phyloP scores from a whole-genome alignment of 1,140 invertebrate genomes.

The Halictus rubicundus region DNA sequence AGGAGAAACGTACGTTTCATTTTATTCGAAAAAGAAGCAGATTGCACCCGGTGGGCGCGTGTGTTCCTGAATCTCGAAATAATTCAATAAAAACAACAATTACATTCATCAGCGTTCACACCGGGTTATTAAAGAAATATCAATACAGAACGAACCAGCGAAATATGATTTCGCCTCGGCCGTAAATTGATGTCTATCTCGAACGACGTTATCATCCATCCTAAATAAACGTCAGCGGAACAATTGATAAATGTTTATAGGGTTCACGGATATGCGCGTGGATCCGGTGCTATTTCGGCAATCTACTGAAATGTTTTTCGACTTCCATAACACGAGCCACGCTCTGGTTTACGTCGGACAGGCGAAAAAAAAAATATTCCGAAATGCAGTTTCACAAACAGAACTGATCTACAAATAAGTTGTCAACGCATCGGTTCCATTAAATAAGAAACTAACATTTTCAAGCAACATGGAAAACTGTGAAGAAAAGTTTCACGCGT shows the following conservation, averaged over 20 bases:
- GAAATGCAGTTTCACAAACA: background rate
- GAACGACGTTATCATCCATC: background rate
- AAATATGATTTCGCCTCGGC: background rate
- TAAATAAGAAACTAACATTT: no score
- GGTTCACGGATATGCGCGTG: background rate
- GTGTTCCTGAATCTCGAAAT: no score
- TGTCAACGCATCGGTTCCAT: background rate
- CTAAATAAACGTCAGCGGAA: constrained; percentile 2
- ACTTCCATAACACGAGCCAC: background rate
- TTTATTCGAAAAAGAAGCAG: no score
- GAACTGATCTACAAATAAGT: background rate
- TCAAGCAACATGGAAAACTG: no score
- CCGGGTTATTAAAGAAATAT: background rate
- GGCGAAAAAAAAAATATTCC: background rate
- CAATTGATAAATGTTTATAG: constrained; percentile 4
- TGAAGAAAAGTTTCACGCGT: no score
- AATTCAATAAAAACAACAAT: background rate
- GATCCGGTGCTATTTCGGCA: background rate
- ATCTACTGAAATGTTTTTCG: background rate
- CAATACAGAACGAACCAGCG: background rate
- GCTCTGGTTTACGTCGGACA: background rate
- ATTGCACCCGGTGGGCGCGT: no score
- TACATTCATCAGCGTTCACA: background rate
- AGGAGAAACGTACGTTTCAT: no score
- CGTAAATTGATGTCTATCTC: constrained; percentile 3